phyloP scores from a whole-genome alignment of 2,797 vertebrate species.

The Apogon hyalosoma region DNA sequence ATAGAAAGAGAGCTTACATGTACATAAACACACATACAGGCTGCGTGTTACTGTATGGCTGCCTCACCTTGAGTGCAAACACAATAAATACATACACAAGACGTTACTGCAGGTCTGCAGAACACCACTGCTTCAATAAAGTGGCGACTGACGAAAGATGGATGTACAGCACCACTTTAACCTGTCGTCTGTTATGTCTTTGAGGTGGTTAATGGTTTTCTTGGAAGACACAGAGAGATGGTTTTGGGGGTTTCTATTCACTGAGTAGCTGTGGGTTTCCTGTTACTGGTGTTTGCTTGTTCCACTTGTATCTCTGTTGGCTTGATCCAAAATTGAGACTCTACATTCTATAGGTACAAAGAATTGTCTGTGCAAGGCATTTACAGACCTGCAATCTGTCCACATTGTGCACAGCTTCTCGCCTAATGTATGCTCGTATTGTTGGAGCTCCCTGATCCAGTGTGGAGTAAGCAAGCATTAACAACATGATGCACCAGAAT shows the following conservation, averaged over 20 bases:
- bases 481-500: background rate
- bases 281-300: conserved; percentile 44
- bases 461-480: background rate
- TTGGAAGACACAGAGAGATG: background rate
- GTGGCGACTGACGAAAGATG: conserved; percentile 40
- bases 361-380: background rate
- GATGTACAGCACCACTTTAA: conserved; percentile 35
- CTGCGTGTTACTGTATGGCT: conserved; percentile 30
- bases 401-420: background rate
- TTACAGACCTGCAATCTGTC: background rate
- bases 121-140: conserved; percentile 55
- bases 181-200: conserved; percentile 40
- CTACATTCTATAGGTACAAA: conserved; percentile 7
- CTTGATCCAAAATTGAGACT: conserved; percentile 34
- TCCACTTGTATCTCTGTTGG: background rate
- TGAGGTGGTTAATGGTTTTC: conserved; percentile 38
- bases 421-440: conserved; percentile 13
- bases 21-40: conserved; percentile 44
- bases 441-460: background rate
- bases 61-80: conserved; percentile 56
- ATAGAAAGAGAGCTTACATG: conserved; percentile 42
- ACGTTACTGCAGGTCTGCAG: conserved; percentile 56
- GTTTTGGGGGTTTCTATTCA: background rate
- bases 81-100: conserved; percentile 52
- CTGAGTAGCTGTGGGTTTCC: background rate